Evolutionary conservation across 1,140 invertebrate genomes (phyloP), one percentile per base, ranked within the genome.

Genomic region (Camponotus floridanus): DNA sequence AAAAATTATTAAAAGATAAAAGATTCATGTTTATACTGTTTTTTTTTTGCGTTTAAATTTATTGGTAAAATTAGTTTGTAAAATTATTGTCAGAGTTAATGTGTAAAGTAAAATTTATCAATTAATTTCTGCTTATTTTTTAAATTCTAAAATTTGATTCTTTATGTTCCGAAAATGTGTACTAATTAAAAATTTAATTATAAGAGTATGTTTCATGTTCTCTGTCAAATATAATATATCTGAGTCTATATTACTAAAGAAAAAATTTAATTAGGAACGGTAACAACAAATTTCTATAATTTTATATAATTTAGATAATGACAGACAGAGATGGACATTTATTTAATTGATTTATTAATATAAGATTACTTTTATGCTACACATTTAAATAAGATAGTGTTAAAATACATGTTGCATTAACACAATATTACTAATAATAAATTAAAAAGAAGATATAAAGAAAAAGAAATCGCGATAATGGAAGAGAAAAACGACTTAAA

Each of bases 1-100:
- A 48, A 48, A 33, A 42, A 36, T 65, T 36, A 65, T 48, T 78
- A 33, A 21, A 48, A 78, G 21, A 15, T 11, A 13, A 78, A 78
- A 64, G 3, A 33, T 48, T 78, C 6, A 1, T 3, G 18, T 3
- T 8, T 1, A 64, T 18, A 8, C 9, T 7, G 13, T 64, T 18
- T 36, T 15, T 33, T 1, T 36, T 15, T 33, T 1, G 18, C 59
- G 11, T 36, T 65, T 11, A 42, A 78, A 48, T 36, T 36, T 45
- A 31, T 48, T 8, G 9, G 9, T n/a, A 33, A n/a, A 18, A 11
- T 3, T 62, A 45, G n/a, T 42, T 73, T 57, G 0, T 59, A 13
- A 13, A 39, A 74, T 59, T 36, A 21, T 48, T 48, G 13, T 48
- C 45, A 48, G 45, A 0, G 45, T 48, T 48, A 48, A 48, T 48